Percentiles rank a stretch among this genome's conserved stretches.
These are phyloP conservation scores for Periparus ater DNA, from an alignment of 2,797 vertebrate genomes.

Conservation along the genomic window DNA sequence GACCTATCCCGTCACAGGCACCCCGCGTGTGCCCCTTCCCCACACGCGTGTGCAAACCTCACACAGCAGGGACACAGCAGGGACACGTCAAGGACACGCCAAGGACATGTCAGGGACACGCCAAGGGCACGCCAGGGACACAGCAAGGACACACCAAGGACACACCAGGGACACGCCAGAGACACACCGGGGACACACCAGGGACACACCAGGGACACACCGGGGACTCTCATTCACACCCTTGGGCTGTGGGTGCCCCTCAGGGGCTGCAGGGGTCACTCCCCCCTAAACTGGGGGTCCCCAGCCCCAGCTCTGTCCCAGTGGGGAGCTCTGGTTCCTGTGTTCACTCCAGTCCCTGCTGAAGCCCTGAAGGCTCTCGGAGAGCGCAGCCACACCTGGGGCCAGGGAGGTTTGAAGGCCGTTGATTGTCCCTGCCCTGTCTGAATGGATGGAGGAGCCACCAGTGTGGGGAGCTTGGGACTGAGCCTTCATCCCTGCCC, in stretches of 20 bases:
- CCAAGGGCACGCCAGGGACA: no score
- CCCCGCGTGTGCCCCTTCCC: neutral
- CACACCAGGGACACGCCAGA: neutral
- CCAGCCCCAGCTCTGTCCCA: neutral
- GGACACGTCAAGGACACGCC: no score
- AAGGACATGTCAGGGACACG: no score
- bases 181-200: neutral
- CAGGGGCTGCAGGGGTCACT: neutral
- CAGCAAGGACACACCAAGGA: no score
- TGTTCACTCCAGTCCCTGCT: neutral
- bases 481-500: neutral
- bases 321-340: neutral
- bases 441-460: neutral
- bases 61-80: neutral
- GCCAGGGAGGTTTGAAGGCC: neutral
- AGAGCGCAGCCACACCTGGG: rapidly evolving
- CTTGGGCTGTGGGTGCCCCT: neutral
- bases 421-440: neutral
- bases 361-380: rapidly evolving
- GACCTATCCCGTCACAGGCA: neutral
- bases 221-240: neutral
- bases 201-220: neutral
- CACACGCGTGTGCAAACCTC: neutral
- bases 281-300: neutral
- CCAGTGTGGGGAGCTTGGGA: neutral